These are phyloP conservation scores for Trichacis sp. DNA, from an alignment of 2,888 invertebrate genomes.

Conservation along the genomic window DNA sequence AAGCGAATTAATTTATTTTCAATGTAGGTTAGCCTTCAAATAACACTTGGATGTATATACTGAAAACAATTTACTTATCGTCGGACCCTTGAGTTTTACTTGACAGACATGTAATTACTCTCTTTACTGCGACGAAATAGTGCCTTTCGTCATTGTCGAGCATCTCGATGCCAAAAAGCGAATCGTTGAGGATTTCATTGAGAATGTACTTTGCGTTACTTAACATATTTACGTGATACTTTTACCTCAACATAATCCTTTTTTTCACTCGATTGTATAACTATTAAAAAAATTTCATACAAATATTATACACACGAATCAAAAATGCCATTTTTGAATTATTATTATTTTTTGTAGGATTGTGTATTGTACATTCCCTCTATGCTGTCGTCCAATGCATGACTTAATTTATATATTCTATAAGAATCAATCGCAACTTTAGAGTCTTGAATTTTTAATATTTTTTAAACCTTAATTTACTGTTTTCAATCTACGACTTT, in stretches of 20 bases:
- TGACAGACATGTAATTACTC: background rate
- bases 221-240: background rate
- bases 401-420: too few species aligned
- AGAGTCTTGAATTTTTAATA: too few species aligned
- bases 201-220: background rate
- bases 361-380: background rate
- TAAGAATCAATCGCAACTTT: too few species aligned
- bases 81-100: background rate
- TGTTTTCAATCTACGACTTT: too few species aligned
- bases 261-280: background rate
- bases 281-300: background rate
- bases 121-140: background rate
- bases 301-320: background rate
- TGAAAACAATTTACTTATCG: background rate
- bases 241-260: background rate
- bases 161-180: too few species aligned
- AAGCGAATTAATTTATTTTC: background rate
- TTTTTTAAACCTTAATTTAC: too few species aligned
- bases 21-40: background rate
- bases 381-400: too few species aligned
- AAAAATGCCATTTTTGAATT: background rate
- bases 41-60: background rate
- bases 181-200: too few species aligned
- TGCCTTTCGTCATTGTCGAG: background rate
- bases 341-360: background rate